Conservation (phyloP, 2,797 vertebrate species). For the Toxotes lorentzi region DNA sequence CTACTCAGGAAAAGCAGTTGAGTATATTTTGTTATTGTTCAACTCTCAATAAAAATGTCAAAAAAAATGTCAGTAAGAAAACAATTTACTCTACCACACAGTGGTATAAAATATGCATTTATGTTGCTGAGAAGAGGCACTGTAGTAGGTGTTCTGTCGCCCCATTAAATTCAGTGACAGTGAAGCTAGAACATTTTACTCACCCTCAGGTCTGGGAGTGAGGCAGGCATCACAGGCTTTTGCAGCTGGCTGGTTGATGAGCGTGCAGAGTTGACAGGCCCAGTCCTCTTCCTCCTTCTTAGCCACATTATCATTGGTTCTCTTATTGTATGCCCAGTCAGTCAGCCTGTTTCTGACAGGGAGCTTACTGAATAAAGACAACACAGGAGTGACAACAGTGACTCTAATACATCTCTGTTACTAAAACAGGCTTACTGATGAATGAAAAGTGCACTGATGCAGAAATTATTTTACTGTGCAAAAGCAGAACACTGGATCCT, state of each 20-base stretch:
- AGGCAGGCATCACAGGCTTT: conserved; percentile 91
- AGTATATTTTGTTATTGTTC: too few species aligned
- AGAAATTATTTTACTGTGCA: not conserved
- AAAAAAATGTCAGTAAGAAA: too few species aligned
- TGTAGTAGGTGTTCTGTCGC: conserved; percentile 16
- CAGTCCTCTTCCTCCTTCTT: conserved; percentile 90
- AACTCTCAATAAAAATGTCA: too few species aligned
- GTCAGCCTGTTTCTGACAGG: conserved; percentile 85
- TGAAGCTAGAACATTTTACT: conserved; percentile 54
- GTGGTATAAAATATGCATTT: too few species aligned
- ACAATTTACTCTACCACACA: too few species aligned
- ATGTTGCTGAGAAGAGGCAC: too few species aligned
- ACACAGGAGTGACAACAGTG: not conserved
- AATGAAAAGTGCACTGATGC: conserved; percentile 2
- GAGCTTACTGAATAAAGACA: conserved; percentile 83
- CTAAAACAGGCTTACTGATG: conserved; percentile 14
- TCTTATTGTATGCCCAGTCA: conserved; percentile 79
- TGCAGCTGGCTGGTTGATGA: conserved; percentile 89
- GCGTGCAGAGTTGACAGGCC: conserved; percentile 90
- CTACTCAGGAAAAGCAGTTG: too few species aligned
- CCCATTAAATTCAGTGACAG: conserved; percentile 48
- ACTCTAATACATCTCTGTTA: conserved; percentile 13
- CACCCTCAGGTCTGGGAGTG: conserved; percentile 89
- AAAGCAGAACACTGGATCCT: not conserved
- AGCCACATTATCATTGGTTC: conserved; percentile 79